Evolutionary conservation across 2,797 vertebrate species (phyloP).

Genomic region (Philypnodon macrostomus): DNA sequence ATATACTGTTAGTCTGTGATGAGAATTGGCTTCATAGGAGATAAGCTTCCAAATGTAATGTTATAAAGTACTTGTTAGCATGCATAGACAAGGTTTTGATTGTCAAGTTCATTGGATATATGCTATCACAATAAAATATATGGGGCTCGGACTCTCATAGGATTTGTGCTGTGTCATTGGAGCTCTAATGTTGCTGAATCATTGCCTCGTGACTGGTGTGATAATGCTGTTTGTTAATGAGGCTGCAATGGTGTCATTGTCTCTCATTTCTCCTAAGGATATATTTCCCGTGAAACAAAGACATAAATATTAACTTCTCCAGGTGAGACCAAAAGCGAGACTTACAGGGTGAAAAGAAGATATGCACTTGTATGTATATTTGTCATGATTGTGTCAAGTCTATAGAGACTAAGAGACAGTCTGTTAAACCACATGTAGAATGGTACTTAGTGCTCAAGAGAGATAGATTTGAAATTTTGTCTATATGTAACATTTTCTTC

Average conservation of each 20-base stretch:
- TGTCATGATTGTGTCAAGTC: background rate
- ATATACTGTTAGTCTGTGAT: too few species aligned
- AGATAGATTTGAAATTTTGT: too few species aligned
- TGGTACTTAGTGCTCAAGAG: too few species aligned
- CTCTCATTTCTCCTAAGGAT: constrained; percentile 1
- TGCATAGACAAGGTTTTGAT: too few species aligned
- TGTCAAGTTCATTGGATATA: background rate
- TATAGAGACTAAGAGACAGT: too few species aligned
- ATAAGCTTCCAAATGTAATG: too few species aligned
- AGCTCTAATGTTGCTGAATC: background rate
- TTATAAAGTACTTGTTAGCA: too few species aligned
- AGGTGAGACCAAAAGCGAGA: constrained; percentile 4
- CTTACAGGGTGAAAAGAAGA: background rate
- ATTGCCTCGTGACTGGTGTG: constrained; percentile 8
- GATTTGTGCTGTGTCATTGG: constrained; percentile 6
- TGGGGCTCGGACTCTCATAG: background rate
- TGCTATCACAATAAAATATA: background rate
- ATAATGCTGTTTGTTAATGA: constrained; percentile 2
- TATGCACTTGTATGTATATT: background rate
- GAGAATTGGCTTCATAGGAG: too few species aligned
- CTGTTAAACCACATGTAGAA: too few species aligned
- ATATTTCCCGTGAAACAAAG: background rate
- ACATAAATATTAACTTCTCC: background rate
- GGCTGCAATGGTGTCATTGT: constrained; percentile 2
- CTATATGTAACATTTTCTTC: too few species aligned